Conservation (phyloP, 1,140 invertebrate species). For the Spodoptera litura region DNA sequence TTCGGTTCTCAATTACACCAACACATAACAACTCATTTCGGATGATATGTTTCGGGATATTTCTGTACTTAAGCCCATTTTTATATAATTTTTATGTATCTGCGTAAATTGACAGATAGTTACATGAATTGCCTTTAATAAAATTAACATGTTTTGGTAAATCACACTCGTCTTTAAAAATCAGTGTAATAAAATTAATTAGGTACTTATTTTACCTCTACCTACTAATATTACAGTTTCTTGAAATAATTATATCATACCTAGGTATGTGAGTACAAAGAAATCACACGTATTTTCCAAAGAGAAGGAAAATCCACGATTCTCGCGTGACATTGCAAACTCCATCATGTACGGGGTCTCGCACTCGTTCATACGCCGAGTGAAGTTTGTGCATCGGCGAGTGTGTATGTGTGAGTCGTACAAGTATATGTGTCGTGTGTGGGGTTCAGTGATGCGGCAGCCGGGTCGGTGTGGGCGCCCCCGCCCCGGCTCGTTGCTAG, state of each 20-base stretch:
- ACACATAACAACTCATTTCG: slow-evolving; percentile 71
- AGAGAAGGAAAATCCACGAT: not conserved
- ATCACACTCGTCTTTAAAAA: not conserved
- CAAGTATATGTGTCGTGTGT: slow-evolving; percentile 68
- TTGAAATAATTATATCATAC: no score
- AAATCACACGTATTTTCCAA: no score
- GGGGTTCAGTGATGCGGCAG: slow-evolving; percentile 69
- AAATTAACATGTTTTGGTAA: slow-evolving; percentile 1
- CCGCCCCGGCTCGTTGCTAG: slow-evolving; percentile 71
- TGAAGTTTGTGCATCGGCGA: slow-evolving; percentile 41
- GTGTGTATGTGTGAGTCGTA: slow-evolving; percentile 48
- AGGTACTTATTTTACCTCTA: no score
- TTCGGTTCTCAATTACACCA: slow-evolving; percentile 81
- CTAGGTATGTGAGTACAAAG: not conserved
- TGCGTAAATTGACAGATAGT: not conserved
- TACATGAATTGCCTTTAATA: not conserved
- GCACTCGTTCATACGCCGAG: slow-evolving; percentile 12
- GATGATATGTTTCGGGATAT: slow-evolving; percentile 39
- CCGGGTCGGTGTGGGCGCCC: slow-evolving; percentile 68
- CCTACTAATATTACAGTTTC: no score
- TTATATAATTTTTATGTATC: slow-evolving; percentile 17
- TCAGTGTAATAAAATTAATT: no score
- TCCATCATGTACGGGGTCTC: slow-evolving; percentile 7
- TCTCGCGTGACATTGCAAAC: slow-evolving; percentile 30
- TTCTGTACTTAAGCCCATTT: slow-evolving; percentile 34